Percentiles rank a stretch among this genome's conserved stretches.
These are phyloP conservation scores for Plutomurus gul DNA, from an alignment of 1,140 invertebrate species.

Conservation along the genomic window DNA sequence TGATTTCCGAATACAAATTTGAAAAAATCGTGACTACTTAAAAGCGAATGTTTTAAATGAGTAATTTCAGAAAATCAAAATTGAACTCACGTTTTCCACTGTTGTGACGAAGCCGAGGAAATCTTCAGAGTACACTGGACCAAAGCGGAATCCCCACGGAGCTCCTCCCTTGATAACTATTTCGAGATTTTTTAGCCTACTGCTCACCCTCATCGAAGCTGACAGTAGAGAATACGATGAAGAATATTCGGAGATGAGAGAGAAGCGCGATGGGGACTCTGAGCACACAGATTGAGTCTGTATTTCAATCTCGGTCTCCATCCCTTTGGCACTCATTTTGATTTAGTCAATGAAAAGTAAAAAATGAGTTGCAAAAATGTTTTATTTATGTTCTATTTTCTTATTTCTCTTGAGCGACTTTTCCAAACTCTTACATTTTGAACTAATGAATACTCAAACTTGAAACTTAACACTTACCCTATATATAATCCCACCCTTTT, in stretches of 20 bases:
- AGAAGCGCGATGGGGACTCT: background rate
- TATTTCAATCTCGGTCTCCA: background rate
- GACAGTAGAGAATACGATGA: background rate
- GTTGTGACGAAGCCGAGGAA: background rate
- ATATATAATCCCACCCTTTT: too few relatives aligned
- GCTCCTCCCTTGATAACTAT: background rate
- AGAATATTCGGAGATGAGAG: background rate
- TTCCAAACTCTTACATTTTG: too few relatives aligned
- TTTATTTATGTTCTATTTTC: too few relatives aligned
- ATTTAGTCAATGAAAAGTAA: too few relatives aligned
- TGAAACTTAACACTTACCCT: too few relatives aligned
- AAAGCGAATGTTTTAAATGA: too few relatives aligned
- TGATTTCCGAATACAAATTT: too few relatives aligned
- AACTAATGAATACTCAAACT: too few relatives aligned
- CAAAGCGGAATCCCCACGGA: background rate
- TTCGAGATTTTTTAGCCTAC: background rate
- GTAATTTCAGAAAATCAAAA: background rate
- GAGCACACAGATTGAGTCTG: background rate
- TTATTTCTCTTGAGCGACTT: too few relatives aligned
- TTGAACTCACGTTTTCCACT: background rate
- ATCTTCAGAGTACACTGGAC: background rate
- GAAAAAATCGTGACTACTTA: too few relatives aligned
- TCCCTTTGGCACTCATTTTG: too few relatives aligned
- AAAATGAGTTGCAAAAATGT: too few relatives aligned
- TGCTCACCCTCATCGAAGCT: background rate